Base-by-base conservation (phyloP, 1,140 invertebrate genomes). In the Trichonephila inaurata region DNA sequence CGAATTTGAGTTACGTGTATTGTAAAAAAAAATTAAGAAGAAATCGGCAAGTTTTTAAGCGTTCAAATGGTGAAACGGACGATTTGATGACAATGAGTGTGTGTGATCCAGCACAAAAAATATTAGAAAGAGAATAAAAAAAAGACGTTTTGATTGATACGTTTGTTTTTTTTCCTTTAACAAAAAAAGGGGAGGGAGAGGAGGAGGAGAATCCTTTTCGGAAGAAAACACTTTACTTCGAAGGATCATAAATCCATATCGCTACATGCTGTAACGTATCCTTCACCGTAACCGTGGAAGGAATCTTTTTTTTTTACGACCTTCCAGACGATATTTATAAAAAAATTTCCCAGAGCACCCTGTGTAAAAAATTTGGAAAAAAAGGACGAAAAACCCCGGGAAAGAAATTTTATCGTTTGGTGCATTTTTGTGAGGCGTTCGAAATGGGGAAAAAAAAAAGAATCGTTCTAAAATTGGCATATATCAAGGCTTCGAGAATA, bases 321-420 rank as follows among this genome's bases (percentile, higher is more conserved):
- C n/a, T n/a, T 16, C 69, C 69, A 77, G 69, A 77, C 69, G 69
- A 77, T 33, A 77, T 77, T 33, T 77, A 77, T 40, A 40, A 33
- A 40, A 33, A 77, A 16, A 77, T 16, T 40, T 77, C 69, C 69
- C 14, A 77, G 28, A 69, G 14, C 69, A 77, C 14, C 4, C 69
- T 28, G 69, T 77, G 69, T 77, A 77, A 77, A 77, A 33, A 12
- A 0, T n/a, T 18, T 16, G 69, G 14, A 33, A 77, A 3, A 33
- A 77, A 77, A 77, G 33, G 28, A 18, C 69, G 51, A 51, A 77
- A 77, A 77, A 77, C 69, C 40, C 28, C 18, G 33, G 6, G 40
- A 77, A 77, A 77, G 69, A 77, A 77, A 18, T 77, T 77, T 28
- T 72, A 77, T 77, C 69, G 69, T 77, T 77, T 40, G 69, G 28